Evolutionary conservation across 2,888 invertebrate species (phyloP).

Genomic region (Leptarthrus brevirostris): DNA sequence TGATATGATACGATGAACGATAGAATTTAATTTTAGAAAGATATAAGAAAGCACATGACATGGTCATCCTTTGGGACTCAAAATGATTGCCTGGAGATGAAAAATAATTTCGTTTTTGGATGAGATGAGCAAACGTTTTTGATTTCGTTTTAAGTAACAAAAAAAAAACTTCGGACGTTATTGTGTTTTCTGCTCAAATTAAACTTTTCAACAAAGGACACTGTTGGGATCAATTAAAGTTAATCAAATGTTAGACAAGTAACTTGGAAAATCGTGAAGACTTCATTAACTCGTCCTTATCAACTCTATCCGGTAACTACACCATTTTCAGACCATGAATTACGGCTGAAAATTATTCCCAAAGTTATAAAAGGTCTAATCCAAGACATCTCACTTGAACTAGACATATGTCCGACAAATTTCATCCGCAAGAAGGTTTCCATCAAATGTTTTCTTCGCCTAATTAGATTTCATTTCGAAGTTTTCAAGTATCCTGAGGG

Average conservation of each 20-base stretch:
- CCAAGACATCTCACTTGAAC: neutral
- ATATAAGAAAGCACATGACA: conserved; percentile 8
- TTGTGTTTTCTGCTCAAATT: too few relatives aligned
- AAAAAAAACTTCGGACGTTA: too few relatives aligned
- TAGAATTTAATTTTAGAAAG: conserved; percentile 34
- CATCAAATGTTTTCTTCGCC: conserved; percentile 32
- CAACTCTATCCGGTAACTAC: conserved; percentile 8
- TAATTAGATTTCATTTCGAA: conserved; percentile 44
- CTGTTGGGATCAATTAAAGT: conserved; percentile 24
- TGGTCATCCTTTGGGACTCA: conserved; percentile 29
- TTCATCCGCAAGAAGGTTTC: conserved; percentile 9
- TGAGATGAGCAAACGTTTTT: too few relatives aligned
- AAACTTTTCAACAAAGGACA: too few relatives aligned
- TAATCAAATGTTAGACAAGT: conserved; percentile 21
- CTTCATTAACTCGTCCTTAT: conserved; percentile 8
- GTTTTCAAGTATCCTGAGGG: conserved; percentile 35
- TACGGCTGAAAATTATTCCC: conserved; percentile 5
- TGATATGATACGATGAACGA: neutral
- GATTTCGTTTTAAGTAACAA: conserved; percentile 17
- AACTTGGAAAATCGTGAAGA: conserved; percentile 8
- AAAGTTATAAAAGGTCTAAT: conserved; percentile 13
- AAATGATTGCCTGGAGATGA: neutral
- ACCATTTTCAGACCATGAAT: conserved; percentile 24
- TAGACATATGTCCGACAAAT: conserved; percentile 23
- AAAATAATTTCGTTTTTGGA: too few relatives aligned